Base-by-base conservation (phyloP, 2,888 invertebrate genomes). In the Eurois occulta region DNA sequence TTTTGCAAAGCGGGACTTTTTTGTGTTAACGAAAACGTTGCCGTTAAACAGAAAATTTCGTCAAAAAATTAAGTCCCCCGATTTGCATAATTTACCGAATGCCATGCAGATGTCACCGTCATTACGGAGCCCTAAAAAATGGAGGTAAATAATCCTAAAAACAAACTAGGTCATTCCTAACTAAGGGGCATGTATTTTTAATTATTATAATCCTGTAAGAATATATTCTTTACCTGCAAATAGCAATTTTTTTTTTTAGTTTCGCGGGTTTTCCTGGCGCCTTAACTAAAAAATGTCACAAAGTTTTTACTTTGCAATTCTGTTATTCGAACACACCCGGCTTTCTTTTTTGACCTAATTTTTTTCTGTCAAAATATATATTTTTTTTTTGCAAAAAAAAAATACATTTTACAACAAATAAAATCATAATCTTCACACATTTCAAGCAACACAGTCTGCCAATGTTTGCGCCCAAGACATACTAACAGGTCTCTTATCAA, bases 401-500 rank as follows among this genome's bases (percentile, higher is more conserved):
- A 38, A 64, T 52, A 48, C 35, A 21, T 21, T 1, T 3, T 10
- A 24, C 7, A 13, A 52, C 16, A 35, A 62, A 62, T 62, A 62
- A 62, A 62, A 35, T 32, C 24, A 32, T 35, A 75, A 69, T 69
- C 43, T 73, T 78, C 35, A 71, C 60, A 83, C 72, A 68, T 68
- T 83, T 48, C 35, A 81, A 83, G 83, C 71, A 72, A 80, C 73
- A 72, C 69, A 41, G 48, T 81, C 70, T 67, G 52, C 76, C 76
- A 84, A 86, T 87, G 79, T 87, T 87, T 88, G 72, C 65, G 69
- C 72, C 74, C 77, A 79, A 87, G 85, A 78, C 86, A 81, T 69
- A 81, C 84, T 60, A 86, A 87, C 90, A 90, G 87, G 88, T 90
- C 83, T 80, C 80, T 89, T 90, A 91, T 91, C 91, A 88, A 85